phyloP scores from a whole-genome alignment of 2,888 invertebrate genomes.

The Scaptodrosophila latifasciaeformis region DNA sequence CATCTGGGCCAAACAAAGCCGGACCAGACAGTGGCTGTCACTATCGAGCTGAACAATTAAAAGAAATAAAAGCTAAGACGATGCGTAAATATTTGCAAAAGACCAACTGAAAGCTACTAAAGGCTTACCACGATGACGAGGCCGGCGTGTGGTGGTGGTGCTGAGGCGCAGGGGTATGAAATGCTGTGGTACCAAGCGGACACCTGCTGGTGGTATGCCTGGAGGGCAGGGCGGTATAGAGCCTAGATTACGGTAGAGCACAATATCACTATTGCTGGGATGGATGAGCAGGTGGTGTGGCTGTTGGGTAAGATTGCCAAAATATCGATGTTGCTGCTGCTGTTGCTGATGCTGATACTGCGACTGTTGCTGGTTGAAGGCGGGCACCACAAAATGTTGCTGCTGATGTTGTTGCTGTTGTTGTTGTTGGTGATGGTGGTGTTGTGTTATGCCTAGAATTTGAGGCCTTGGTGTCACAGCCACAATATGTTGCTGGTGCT shows the following conservation, averaged over 20 bases:
- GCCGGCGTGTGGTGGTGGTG: constrained; percentile 55
- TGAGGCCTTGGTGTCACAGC: constrained; percentile 38
- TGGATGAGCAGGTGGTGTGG: constrained; percentile 66
- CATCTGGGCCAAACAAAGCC: no score
- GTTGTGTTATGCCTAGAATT: constrained; percentile 20
- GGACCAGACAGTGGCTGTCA: no score
- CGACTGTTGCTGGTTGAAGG: constrained; percentile 42
- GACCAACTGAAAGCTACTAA: neutral
- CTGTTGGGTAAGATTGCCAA: constrained; percentile 46
- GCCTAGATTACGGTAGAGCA: constrained; percentile 71
- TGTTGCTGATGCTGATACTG: constrained; percentile 26
- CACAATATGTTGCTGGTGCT: constrained; percentile 31
- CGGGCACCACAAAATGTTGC: constrained; percentile 38
- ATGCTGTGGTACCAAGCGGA: constrained; percentile 69
- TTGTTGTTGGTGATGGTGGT: constrained; percentile 42
- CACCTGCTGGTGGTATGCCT: constrained; percentile 45
- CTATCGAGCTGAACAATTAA: no score
- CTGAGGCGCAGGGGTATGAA: constrained; percentile 64
- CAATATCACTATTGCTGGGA: constrained; percentile 71
- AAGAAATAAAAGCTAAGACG: no score
- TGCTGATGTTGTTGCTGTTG: constrained; percentile 42
- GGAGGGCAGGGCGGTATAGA: constrained; percentile 73
- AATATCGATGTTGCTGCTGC: constrained; percentile 29
- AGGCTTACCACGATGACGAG: constrained; percentile 71
- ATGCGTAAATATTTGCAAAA: constrained; percentile 5